Evolutionary conservation across 2,888 invertebrate genomes (phyloP).

Genomic region (Micropterix aruncella): DNA sequence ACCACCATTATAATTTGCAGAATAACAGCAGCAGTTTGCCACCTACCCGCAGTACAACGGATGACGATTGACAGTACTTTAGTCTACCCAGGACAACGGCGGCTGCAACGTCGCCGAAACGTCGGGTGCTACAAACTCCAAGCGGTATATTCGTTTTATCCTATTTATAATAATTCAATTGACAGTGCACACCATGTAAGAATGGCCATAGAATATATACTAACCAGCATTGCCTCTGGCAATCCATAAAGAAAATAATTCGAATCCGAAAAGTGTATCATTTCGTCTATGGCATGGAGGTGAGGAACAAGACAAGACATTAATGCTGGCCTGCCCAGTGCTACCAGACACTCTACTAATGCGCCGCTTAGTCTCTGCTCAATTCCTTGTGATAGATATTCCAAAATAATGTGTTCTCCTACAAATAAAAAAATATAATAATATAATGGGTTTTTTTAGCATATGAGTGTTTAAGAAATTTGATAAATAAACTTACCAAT

Average conservation of each 20-base stretch:
- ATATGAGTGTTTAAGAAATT: background rate
- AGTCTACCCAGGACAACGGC: too few species aligned
- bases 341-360: conserved; percentile 31
- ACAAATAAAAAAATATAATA: conserved; percentile 6
- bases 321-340: conserved; percentile 27
- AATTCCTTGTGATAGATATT: conserved; percentile 32
- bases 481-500: conserved; percentile 32
- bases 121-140: too few species aligned
- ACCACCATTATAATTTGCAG: too few species aligned
- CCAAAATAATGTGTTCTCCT: conserved; percentile 34
- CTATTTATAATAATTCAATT: too few species aligned
- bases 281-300: conserved; percentile 23
- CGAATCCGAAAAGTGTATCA: conserved; percentile 15
- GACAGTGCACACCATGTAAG: too few species aligned
- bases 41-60: too few species aligned
- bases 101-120: too few species aligned
- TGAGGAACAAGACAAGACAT: conserved; percentile 26
- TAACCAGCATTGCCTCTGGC: conserved; percentile 10
- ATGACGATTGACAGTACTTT: too few species aligned
- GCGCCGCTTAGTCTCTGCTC: conserved; percentile 31
- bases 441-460: background rate
- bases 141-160: too few species aligned
- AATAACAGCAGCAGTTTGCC: too few species aligned
- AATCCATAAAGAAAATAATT: conserved; percentile 7
- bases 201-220: too few species aligned